These are phyloP conservation scores for Halcyon senegalensis DNA, from an alignment of 2,113 vertebrate genomes.

Conservation along the genomic window DNA sequence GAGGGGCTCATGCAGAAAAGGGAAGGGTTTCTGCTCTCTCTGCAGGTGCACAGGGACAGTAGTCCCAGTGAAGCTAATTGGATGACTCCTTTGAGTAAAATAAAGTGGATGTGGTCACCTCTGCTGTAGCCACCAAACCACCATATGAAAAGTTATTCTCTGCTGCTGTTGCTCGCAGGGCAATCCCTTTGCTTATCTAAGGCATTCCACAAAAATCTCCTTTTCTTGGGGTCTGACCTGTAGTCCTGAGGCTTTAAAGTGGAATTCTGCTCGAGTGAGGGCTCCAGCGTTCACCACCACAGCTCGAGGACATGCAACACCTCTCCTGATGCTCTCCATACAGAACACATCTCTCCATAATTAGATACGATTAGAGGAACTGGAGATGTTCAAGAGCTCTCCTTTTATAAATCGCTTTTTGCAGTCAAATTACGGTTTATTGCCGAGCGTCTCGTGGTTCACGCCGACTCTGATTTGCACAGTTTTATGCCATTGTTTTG, in stretches of 20 bases:
- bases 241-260: neutral
- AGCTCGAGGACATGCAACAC: fast-evolving
- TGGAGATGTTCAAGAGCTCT: neutral
- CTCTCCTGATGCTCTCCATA: neutral
- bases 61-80: fast-evolving
- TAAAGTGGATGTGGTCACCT: neutral
- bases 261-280: neutral
- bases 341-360: neutral
- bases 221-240: neutral
- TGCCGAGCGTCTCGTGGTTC: neutral
- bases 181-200: neutral
- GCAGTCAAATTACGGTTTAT: slow-evolving; percentile 15
- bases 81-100: neutral
- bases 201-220: neutral
- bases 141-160: neutral
- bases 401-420: neutral
- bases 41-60: fast-evolving
- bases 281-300: neutral
- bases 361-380: neutral
- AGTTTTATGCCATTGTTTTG: neutral
- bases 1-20: neutral
- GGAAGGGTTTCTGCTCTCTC: too few species aligned
- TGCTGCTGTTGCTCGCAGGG: neutral
- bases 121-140: neutral
- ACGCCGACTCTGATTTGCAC: neutral